These are phyloP conservation scores for Bombus impatiens DNA, from an alignment of 1,140 invertebrate species.

Conservation along the genomic window DNA sequence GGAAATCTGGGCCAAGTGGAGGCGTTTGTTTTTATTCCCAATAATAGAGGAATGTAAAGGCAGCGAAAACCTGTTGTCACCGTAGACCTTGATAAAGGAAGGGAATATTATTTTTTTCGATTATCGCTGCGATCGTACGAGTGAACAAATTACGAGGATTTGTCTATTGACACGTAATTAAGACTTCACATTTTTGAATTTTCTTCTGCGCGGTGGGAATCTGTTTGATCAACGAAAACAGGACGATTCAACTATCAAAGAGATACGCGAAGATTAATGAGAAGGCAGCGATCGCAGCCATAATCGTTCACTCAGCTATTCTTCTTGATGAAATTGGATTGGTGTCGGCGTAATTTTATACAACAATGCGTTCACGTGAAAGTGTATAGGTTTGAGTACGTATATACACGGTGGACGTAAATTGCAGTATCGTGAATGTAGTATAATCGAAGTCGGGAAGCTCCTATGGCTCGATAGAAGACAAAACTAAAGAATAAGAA, in stretches of 20 bases:
- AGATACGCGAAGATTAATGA: background rate
- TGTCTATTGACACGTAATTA: slow-evolving; percentile 17
- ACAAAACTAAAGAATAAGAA: no score
- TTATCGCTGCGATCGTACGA: background rate
- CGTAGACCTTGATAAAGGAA: slow-evolving; percentile 49
- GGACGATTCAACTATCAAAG: slow-evolving; percentile 3
- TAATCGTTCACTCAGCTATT: background rate
- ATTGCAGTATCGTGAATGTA: no score
- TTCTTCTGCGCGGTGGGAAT: background rate
- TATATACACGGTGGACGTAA: no score
- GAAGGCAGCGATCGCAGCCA: background rate
- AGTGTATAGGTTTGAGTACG: no score
- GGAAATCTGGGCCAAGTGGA: slow-evolving; percentile 62
- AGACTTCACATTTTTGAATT: background rate
- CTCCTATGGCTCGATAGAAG: no score
- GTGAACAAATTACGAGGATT: background rate
- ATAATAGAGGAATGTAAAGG: slow-evolving; percentile 52
- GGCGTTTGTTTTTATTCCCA: slow-evolving; percentile 60
- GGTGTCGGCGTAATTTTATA: background rate
- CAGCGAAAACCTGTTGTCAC: slow-evolving; percentile 52
- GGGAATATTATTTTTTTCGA: slow-evolving; percentile 15
- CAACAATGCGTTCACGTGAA: no score
- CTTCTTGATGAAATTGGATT: background rate
- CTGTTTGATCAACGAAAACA: slow-evolving; percentile 3
- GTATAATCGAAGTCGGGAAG: no score